These are phyloP conservation scores for Caenorhabditis plicata DNA, from an alignment of 2,888 invertebrate species.

Conservation along the genomic window DNA sequence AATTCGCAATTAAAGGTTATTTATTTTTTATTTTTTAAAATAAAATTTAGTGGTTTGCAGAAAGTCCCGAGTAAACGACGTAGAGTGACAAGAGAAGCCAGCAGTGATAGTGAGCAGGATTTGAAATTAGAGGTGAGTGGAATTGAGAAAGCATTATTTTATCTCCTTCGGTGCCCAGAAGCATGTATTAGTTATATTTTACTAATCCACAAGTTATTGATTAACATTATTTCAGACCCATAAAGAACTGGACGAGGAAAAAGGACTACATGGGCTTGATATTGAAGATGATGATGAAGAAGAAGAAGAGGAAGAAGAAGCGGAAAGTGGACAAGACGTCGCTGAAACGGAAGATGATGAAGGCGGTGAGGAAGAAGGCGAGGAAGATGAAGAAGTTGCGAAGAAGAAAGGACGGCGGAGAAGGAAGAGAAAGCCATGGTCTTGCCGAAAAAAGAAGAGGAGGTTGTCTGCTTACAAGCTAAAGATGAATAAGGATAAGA, in stretches of 20 bases:
- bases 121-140: too few relatives aligned
- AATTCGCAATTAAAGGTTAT: background rate
- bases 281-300: background rate
- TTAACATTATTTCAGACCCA: too few relatives aligned
- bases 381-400: too few relatives aligned
- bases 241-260: background rate
- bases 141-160: too few relatives aligned
- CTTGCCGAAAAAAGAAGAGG: conserved; percentile 17
- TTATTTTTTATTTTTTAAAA: too few relatives aligned
- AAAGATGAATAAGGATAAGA: conserved; percentile 26
- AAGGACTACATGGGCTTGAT: background rate
- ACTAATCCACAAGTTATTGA: too few relatives aligned
- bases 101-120: conserved; percentile 15
- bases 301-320: conserved; percentile 26
- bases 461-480: conserved; percentile 11
- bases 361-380: conserved; percentile 7
- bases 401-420: conserved; percentile 5
- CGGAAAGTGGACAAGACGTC: conserved; percentile 1
- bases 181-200: too few relatives aligned
- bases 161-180: too few relatives aligned
- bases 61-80: too few relatives aligned
- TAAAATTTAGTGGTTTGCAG: too few relatives aligned
- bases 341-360: conserved; percentile 5
- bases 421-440: conserved; percentile 4
- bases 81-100: conserved; percentile 12